phyloP scores from a whole-genome alignment of 2,888 invertebrate genomes.

The Psylliodes chrysocephalus region DNA sequence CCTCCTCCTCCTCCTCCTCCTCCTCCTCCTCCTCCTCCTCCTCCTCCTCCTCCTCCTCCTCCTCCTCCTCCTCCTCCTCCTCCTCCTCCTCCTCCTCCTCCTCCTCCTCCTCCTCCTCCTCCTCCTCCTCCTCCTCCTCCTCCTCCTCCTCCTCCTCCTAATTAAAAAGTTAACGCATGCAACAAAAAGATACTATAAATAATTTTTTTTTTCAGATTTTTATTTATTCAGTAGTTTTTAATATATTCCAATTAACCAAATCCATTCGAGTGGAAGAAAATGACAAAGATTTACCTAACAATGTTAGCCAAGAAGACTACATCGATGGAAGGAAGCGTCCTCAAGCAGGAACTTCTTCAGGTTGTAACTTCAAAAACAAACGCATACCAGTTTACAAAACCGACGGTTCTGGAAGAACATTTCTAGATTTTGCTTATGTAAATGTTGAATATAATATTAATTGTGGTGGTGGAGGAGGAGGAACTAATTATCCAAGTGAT shows the following conservation, averaged over 20 bases:
- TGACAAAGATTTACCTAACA: slow-evolving; percentile 28
- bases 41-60: too few species aligned
- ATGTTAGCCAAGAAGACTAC: slow-evolving; percentile 19
- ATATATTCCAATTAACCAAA: slow-evolving; percentile 1
- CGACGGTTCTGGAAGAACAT: slow-evolving; percentile 50
- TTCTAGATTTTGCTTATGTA: slow-evolving; percentile 51
- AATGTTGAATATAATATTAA: slow-evolving; percentile 54
- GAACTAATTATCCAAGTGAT: slow-evolving; percentile 5
- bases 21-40: too few species aligned
- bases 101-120: too few species aligned
- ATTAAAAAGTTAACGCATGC: too few species aligned
- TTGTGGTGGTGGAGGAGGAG: slow-evolving; percentile 43
- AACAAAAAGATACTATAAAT: too few species aligned
- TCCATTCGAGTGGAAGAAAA: slow-evolving; percentile 28
- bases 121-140: too few species aligned
- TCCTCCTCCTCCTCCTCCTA: too few species aligned
- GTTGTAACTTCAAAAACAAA: slow-evolving; percentile 45
- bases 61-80: too few species aligned
- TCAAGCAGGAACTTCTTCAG: slow-evolving; percentile 11
- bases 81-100: too few species aligned
- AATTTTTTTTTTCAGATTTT: too few species aligned
- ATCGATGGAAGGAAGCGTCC: slow-evolving; percentile 20
- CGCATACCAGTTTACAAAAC: slow-evolving; percentile 39
- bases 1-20: too few species aligned
- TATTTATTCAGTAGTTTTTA: background rate